These are phyloP conservation scores for Larimichthys crocea DNA, from an alignment of 2,113 vertebrate species.

Conservation along the genomic window DNA sequence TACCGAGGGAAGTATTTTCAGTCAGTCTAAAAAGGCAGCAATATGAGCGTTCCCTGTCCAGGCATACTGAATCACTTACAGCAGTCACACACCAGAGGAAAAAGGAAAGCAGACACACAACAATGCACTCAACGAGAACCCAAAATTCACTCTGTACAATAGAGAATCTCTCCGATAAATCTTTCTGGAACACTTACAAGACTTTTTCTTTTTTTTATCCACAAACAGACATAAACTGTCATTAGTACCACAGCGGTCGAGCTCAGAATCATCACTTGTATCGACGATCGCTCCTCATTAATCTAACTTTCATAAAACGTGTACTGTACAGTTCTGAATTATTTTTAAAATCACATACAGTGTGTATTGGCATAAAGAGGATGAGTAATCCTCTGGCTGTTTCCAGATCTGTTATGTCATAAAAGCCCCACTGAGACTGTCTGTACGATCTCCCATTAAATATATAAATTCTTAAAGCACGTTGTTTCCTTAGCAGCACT, in stretches of 20 bases:
- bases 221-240: conserved; percentile 7
- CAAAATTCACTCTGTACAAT: conserved; percentile 24
- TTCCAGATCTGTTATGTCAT: conserved; percentile 20
- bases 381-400: conserved; percentile 8
- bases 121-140: not conserved
- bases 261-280: conserved; percentile 18
- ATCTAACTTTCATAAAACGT: conserved; percentile 40
- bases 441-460: conserved; percentile 37
- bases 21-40: conserved; percentile 43
- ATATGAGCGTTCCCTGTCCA: conserved; percentile 1
- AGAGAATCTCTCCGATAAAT: conserved; percentile 9
- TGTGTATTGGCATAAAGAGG: conserved; percentile 5
- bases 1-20: conserved; percentile 43
- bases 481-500: conserved; percentile 60
- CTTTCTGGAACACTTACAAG: conserved; percentile 17
- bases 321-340: conserved; percentile 36
- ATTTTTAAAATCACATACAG: conserved; percentile 28
- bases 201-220: not conserved
- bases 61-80: conserved; percentile 30
- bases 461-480: conserved; percentile 36
- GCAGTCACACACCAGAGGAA: conserved; percentile 12
- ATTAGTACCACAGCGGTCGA: conserved; percentile 16
- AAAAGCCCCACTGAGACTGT: conserved; percentile 27
- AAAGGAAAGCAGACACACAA: not conserved
- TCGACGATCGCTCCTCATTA: conserved; percentile 22